Conservation (phyloP, 2,113 vertebrate species). For the Pachyramphus minor region DNA sequence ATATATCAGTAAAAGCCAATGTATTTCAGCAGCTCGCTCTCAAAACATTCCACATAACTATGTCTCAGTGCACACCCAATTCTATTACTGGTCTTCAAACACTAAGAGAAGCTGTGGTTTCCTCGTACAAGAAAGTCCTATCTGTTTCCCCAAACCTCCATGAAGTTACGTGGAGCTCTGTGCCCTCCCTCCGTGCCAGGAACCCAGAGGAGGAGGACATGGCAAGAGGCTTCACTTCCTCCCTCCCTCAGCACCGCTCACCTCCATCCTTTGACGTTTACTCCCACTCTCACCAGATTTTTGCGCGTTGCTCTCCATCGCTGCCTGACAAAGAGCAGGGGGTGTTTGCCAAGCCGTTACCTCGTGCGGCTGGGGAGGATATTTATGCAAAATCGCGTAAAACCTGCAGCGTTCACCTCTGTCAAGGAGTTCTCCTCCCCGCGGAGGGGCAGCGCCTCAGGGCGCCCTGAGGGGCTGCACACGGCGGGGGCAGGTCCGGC, state of each 20-base stretch:
- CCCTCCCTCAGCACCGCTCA: conserved; percentile 2
- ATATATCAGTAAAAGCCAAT: background rate
- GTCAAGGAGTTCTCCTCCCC: background rate
- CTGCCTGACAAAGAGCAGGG: background rate
- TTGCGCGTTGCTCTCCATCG: conserved; percentile 44
- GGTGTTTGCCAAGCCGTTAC: background rate
- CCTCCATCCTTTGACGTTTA: conserved; percentile 68
- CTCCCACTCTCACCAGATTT: conserved; percentile 54
- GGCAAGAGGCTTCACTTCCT: background rate
- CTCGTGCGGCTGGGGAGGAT: background rate
- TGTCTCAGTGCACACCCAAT: fast-evolving
- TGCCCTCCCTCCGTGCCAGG: no score
- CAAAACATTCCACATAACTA: fast-evolving
- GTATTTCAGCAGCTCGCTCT: background rate
- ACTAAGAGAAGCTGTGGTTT: background rate
- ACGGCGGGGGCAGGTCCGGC: background rate
- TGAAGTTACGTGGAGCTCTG: fast-evolving
- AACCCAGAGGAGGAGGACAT: fast-evolving
- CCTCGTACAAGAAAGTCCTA: fast-evolving
- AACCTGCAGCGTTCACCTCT: background rate
- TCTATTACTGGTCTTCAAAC: background rate
- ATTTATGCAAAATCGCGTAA: background rate
- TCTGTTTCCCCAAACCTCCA: no score
- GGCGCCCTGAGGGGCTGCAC: background rate
- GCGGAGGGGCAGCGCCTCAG: background rate